These are phyloP conservation scores for Orthonychiurus folsomi DNA, from an alignment of 2,888 invertebrate species.

Conservation along the genomic window DNA sequence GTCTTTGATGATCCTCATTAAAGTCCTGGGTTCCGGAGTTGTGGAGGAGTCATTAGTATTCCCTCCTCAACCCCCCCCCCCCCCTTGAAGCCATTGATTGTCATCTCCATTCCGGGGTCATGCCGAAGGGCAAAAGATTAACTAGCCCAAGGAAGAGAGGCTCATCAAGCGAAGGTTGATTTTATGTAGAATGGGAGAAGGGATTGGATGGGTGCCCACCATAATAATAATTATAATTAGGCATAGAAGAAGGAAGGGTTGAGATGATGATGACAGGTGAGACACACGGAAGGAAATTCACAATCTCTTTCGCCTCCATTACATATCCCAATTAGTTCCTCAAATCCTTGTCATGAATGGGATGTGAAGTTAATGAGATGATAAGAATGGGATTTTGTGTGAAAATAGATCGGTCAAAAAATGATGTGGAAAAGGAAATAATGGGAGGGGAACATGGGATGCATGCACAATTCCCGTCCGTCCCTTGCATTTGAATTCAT, in stretches of 20 bases:
- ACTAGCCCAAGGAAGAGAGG: too few relatives aligned
- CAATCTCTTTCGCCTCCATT: background rate
- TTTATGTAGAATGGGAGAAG: too few relatives aligned
- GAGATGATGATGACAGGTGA: background rate
- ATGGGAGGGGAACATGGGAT: too few relatives aligned
- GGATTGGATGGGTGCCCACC: background rate
- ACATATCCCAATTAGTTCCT: background rate
- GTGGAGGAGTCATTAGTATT: slow-evolving; percentile 17
- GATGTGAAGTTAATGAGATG: background rate
- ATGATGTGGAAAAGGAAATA: background rate
- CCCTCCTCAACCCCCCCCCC: background rate
- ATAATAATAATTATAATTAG: slow-evolving; percentile 6
- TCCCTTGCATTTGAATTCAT: too few relatives aligned
- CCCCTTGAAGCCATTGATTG: background rate
- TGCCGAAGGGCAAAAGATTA: too few relatives aligned
- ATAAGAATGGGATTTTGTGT: background rate
- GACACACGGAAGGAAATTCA: slow-evolving; percentile 1
- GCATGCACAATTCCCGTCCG: too few relatives aligned
- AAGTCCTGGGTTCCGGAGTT: slow-evolving; percentile 21
- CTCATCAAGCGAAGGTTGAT: too few relatives aligned
- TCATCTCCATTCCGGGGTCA: background rate
- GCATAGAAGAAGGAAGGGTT: background rate
- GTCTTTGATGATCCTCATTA: slow-evolving; percentile 30
- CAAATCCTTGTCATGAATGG: background rate
- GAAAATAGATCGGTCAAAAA: background rate